These are phyloP conservation scores for pig (Sus scrofa) DNA, from an alignment of 2,113 vertebrate species.

Conservation along the genomic window T2T-Sscrofa CM000822.6:60856501-60857000, in stretches of 20 bases:
- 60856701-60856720: too few species aligned
- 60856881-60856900: neutral
- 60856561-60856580: neutral
- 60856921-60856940: neutral
- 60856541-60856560: neutral
- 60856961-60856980: neutral
- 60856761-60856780: too few species aligned
- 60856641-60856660: too few species aligned
- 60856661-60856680: too few species aligned
- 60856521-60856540: neutral
- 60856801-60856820: too few species aligned
- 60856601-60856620: too few species aligned
- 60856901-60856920: neutral
- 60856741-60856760: too few species aligned
- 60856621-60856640: too few species aligned
- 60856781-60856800: too few species aligned
- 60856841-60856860: neutral
- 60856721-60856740: too few species aligned
- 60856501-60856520: neutral
- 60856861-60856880: neutral
- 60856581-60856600: neutral
- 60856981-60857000: neutral
- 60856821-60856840: too few species aligned
- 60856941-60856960: neutral
- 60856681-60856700: too few species aligned